These are phyloP conservation scores for Chrysotoxum bicinctum DNA, from an alignment of 2,888 invertebrate species.

Conservation along the genomic window DNA sequence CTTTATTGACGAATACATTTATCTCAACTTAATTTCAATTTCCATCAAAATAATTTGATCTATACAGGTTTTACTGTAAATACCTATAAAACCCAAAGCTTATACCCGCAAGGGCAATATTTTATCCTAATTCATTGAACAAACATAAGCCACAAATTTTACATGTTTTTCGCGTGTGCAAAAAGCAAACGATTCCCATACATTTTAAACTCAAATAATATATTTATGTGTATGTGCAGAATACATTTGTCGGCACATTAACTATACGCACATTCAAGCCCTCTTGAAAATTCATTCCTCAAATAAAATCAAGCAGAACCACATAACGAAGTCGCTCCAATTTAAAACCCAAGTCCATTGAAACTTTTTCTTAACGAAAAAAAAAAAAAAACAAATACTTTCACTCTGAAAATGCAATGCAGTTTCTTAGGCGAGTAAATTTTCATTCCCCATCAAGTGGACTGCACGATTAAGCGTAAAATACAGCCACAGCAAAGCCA, in stretches of 20 bases:
- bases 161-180: conserved; percentile 5
- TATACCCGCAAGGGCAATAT: not conserved
- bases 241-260: not conserved
- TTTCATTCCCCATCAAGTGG: conserved; percentile 30
- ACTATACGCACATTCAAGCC: not conserved
- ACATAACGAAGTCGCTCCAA: not conserved
- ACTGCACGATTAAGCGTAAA: conserved; percentile 49
- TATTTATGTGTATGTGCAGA: not conserved
- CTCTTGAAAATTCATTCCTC: not conserved
- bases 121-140: conserved; percentile 25
- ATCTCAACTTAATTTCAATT: no score
- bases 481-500: not conserved
- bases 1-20: no score
- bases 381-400: conserved; percentile 16
- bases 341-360: conserved; percentile 18
- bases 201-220: not conserved
- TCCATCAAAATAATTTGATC: not conserved
- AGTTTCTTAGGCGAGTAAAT: conserved; percentile 48
- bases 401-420: conserved; percentile 36
- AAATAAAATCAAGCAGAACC: conserved; percentile 15
- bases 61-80: conserved; percentile 1
- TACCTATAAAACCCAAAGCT: not conserved
- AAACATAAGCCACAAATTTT: conserved; percentile 11
- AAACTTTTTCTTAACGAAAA: not conserved
- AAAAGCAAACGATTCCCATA: not conserved